Evolutionary conservation across 2,888 invertebrate species (phyloP).

Genomic region (Limnephilus marmoratus): DNA sequence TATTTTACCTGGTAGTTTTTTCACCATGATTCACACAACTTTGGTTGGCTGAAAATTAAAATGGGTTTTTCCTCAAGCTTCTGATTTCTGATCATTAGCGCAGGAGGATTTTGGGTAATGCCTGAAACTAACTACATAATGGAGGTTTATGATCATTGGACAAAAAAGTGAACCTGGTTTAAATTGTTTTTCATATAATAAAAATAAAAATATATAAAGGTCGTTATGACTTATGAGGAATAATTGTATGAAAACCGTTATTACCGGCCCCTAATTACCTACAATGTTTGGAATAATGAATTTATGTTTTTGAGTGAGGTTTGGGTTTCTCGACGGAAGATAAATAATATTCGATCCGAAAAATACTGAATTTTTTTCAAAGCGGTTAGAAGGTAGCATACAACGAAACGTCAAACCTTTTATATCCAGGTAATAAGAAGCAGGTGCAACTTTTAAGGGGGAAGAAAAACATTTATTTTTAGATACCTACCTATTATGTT

Average conservation of each 20-base stretch:
- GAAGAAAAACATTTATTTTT: no score
- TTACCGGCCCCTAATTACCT: neutral
- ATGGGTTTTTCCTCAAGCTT: neutral
- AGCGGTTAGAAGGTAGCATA: neutral
- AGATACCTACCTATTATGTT: no score
- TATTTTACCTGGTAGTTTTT: neutral
- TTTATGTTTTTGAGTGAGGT: no score
- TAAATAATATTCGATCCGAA: neutral
- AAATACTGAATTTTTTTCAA: neutral
- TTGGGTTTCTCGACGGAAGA: no score
- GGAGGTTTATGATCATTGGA: neutral
- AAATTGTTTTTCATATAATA: neutral
- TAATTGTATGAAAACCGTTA: neutral
- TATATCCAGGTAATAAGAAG: neutral
- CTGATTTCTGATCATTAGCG: neutral
- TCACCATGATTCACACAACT: slow-evolving; percentile 2
- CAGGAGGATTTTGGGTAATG: neutral
- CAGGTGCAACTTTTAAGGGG: neutral
- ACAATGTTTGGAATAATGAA: neutral
- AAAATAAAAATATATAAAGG: neutral
- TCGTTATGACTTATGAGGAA: neutral
- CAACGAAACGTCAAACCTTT: neutral
- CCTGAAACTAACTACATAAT: neutral
- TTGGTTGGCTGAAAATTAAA: neutral
- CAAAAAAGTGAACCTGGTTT: neutral